Percentiles rank a stretch among this genome's conserved stretches.
These are phyloP conservation scores for Scaptomyza flava DNA, from an alignment of 2,888 invertebrate genomes.

Conservation along the genomic window DNA sequence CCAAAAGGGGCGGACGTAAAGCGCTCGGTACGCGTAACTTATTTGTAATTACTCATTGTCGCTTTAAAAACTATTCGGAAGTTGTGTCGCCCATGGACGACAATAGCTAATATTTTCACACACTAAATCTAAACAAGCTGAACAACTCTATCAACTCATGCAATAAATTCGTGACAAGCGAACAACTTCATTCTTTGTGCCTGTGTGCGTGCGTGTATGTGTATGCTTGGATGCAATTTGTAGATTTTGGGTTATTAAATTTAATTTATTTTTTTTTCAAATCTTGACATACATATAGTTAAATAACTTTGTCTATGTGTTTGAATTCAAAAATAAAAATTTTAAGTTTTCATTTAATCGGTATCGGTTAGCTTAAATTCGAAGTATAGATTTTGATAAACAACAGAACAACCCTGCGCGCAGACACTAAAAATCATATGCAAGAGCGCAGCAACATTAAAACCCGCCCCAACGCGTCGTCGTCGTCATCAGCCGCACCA, in stretches of 20 bases:
- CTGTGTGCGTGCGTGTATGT: conserved; percentile 22
- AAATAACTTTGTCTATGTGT: conserved; percentile 24
- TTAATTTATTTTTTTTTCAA: conserved; percentile 7
- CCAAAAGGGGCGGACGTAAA: conserved; percentile 62
- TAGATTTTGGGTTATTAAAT: conserved; percentile 5
- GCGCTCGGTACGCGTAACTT: conserved; percentile 60
- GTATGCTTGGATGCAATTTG: conserved; percentile 23
- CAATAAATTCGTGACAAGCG: background rate
- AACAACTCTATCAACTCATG: conserved; percentile 7
- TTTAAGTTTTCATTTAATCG: conserved; percentile 49
- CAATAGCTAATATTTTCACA: conserved; percentile 22
- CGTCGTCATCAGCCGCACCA: conserved; percentile 37
- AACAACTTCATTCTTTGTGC: conserved; percentile 29
- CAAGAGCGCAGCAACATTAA: conserved; percentile 61
- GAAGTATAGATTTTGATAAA: conserved; percentile 54
- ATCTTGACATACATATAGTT: conserved; percentile 6
- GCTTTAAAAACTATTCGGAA: conserved; percentile 25
- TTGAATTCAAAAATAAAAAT: conserved; percentile 39
- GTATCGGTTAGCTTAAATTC: conserved; percentile 51
- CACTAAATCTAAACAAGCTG: conserved; percentile 2
- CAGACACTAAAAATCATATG: conserved; percentile 50
- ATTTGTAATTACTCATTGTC: conserved; percentile 51
- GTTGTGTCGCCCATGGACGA: conserved; percentile 20
- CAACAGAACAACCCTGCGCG: conserved; percentile 58
- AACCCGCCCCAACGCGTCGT: conserved; percentile 56